phyloP scores from a whole-genome alignment of 2,888 invertebrate genomes.

The Dryomyza anilis region DNA sequence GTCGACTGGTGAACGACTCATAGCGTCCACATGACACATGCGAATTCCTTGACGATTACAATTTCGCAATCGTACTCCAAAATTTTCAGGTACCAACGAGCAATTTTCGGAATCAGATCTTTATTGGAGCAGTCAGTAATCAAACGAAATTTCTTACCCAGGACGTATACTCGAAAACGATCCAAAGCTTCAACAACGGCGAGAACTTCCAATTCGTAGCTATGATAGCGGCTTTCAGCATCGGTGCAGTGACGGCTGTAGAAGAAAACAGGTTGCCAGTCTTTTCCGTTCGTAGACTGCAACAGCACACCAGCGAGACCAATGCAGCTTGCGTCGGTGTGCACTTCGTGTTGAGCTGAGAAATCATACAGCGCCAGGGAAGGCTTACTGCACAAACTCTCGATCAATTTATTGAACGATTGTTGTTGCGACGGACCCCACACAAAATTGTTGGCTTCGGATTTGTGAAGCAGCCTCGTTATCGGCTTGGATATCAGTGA shows the following conservation, averaged over 20 bases:
- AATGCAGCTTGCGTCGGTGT: slow-evolving; percentile 1
- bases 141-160: neutral
- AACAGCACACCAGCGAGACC: neutral
- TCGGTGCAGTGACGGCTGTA: neutral
- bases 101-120: neutral
- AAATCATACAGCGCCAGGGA: neutral
- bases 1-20: neutral
- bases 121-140: slow-evolving; percentile 4
- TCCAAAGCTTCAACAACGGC: neutral
- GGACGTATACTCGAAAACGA: neutral
- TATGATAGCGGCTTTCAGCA: neutral
- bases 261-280: neutral
- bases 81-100: neutral
- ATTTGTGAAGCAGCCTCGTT: slow-evolving; percentile 7
- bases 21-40: neutral
- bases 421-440: neutral
- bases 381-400: neutral
- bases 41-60: neutral
- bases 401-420: neutral
- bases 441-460: slow-evolving; percentile 3
- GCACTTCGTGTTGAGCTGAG: slow-evolving; percentile 1
- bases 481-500: slow-evolving; percentile 26
- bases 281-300: neutral
- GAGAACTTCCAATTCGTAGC: neutral
- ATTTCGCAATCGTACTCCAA: neutral